phyloP scores from a whole-genome alignment of 2,113 vertebrate species.

The Rhagologus leucostigma region DNA sequence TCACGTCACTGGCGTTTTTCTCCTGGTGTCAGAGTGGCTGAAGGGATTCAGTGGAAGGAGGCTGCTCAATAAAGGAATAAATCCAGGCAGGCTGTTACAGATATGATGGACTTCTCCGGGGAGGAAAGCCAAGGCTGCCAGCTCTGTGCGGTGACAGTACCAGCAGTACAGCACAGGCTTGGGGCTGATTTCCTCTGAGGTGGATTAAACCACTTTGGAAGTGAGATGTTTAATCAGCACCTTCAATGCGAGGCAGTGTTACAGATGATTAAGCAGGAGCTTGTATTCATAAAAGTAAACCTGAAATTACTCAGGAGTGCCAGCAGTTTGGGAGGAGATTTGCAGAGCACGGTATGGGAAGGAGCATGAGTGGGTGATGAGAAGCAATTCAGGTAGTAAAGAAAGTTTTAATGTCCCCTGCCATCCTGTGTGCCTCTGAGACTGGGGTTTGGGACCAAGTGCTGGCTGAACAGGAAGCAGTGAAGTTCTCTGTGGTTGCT shows the following conservation, averaged over 20 bases:
- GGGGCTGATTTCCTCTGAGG: background rate
- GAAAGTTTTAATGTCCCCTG: background rate
- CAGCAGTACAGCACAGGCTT: background rate
- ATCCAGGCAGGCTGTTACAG: background rate
- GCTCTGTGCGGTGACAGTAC: accelerated
- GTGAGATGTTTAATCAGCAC: constrained; percentile 11
- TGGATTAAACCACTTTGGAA: background rate
- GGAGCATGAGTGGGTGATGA: background rate
- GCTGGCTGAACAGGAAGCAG: background rate
- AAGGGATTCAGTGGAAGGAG: background rate
- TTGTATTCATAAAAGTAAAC: background rate
- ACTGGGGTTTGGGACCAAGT: background rate
- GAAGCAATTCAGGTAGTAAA: background rate
- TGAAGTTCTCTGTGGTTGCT: background rate
- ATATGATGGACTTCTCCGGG: background rate
- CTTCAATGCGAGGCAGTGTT: background rate
- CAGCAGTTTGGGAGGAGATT: background rate
- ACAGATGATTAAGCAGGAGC: background rate
- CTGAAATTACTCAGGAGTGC: background rate
- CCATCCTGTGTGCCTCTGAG: background rate
- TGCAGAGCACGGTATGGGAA: background rate
- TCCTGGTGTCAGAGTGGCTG: background rate
- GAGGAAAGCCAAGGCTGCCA: background rate
- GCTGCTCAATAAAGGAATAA: background rate
- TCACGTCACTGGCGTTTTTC: accelerated